Percentiles rank a stretch among this genome's conserved stretches.
phyloP scores from a whole-genome alignment of 2,113 vertebrate genomes.

The Myotis brandtii region DNA sequence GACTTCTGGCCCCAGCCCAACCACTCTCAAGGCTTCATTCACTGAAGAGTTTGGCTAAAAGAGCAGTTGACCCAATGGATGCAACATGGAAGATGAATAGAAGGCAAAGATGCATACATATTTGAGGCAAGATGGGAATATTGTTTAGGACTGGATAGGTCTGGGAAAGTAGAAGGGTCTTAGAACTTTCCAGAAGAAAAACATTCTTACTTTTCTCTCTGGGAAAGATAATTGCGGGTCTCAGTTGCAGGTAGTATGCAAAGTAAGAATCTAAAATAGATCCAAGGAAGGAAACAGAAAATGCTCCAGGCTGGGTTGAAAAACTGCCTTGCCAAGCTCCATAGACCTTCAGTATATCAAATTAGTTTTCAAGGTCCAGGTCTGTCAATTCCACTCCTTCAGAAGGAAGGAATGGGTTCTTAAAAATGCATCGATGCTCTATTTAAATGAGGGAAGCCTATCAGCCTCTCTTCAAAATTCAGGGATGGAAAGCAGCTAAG shows the following conservation, averaged over 20 bases:
- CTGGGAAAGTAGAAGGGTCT: background rate
- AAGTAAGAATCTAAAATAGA: slow-evolving; percentile 63
- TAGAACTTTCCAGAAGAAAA: slow-evolving; percentile 35
- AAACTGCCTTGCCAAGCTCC: slow-evolving; percentile 55
- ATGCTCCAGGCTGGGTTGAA: background rate
- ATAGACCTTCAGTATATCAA: slow-evolving; percentile 55
- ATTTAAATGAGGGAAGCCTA: slow-evolving; percentile 70
- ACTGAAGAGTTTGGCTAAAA: background rate
- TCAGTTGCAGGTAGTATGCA: slow-evolving; percentile 7
- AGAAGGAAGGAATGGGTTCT: slow-evolving; percentile 42
- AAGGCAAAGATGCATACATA: background rate
- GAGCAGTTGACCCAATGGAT: background rate
- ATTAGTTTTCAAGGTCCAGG: slow-evolving; percentile 40
- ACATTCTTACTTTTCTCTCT: slow-evolving; percentile 37
- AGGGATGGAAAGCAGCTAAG: slow-evolving; percentile 55
- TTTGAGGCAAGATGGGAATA: background rate
- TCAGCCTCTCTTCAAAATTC: slow-evolving; percentile 63
- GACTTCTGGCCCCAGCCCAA: background rate
- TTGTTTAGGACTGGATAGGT: background rate
- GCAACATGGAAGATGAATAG: background rate
- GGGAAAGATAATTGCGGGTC: background rate
- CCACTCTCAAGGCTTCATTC: background rate
- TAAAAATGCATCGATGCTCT: slow-evolving; percentile 57
- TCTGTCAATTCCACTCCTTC: slow-evolving; percentile 44
- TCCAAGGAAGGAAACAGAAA: slow-evolving; percentile 35